phyloP scores from a whole-genome alignment of 23 tunicate species.

The Styela plicata region DNA sequence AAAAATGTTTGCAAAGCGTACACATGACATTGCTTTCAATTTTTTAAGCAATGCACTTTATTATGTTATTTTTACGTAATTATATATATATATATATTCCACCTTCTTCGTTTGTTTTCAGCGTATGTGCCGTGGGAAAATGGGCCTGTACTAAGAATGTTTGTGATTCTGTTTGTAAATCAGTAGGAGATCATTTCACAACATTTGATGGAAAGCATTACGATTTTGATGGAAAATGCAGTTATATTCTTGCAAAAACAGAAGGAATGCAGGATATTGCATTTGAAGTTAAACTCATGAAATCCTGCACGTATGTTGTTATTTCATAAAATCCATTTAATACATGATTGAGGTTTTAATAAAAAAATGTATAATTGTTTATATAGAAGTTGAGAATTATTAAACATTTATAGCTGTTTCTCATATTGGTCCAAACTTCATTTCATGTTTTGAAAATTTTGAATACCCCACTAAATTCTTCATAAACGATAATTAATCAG shows the following conservation, averaged over 20 bases:
- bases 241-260: constrained; percentile 64
- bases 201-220: constrained; percentile 89
- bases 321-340: constrained; percentile 1
- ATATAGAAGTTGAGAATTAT: too few species aligned
- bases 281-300: constrained; percentile 83
- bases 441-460: too few species aligned
- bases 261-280: constrained; percentile 96
- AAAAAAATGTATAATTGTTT: too few species aligned
- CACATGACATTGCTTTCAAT: too few species aligned
- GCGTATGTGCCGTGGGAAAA: constrained; percentile 90
- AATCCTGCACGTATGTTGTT: constrained; percentile 80
- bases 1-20: too few species aligned
- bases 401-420: too few species aligned
- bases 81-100: constrained; percentile 49
- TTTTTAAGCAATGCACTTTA: background rate
- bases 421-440: too few species aligned
- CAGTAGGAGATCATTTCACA: constrained; percentile 87
- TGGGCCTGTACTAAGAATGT: constrained; percentile 94
- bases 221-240: constrained; percentile 84
- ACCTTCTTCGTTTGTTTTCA: too few species aligned
- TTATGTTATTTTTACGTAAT: constrained; percentile 49
- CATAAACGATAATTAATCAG: too few species aligned
- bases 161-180: constrained; percentile 93
- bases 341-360: too few species aligned
- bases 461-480: too few species aligned